These are phyloP conservation scores for Aurelia sp. DNA, from an alignment of 30 jellyfish, hydroid and myxozoan species.

Conservation along the genomic window DNA sequence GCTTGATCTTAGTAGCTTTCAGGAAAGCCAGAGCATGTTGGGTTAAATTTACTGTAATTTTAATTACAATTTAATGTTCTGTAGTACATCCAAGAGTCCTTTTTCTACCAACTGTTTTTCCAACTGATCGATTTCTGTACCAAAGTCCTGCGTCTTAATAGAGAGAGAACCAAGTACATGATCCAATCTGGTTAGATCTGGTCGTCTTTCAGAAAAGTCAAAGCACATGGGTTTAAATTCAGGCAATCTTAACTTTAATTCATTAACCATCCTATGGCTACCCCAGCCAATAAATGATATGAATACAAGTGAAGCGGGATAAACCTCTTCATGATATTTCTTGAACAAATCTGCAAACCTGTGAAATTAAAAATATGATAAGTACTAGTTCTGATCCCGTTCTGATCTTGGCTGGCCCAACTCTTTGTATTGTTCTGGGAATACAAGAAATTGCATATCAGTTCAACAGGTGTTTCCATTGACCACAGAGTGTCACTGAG, in stretches of 20 bases:
- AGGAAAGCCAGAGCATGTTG: too few relatives aligned
- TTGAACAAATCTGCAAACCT: conserved; percentile 60
- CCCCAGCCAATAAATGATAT: conserved; percentile 20
- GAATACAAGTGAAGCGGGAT: conserved; percentile 60
- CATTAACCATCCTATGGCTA: conserved; percentile 4
- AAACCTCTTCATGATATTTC: conserved; percentile 57
- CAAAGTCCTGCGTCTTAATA: neutral
- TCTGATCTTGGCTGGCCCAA: neutral
- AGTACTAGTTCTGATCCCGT: neutral
- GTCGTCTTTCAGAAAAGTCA: conserved; percentile 37
- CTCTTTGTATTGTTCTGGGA: too few relatives aligned
- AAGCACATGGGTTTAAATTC: conserved; percentile 46
- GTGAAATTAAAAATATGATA: neutral
- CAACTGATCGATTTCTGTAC: conserved; percentile 5
- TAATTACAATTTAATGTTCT: neutral
- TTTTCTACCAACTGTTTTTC: conserved; percentile 29
- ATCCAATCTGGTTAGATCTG: conserved; percentile 70
- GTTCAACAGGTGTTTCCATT: too few relatives aligned
- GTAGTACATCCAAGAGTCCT: neutral
- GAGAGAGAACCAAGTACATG: conserved; percentile 30
- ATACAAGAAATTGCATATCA: too few relatives aligned
- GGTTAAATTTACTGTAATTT: neutral
- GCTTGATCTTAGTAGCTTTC: too few relatives aligned
- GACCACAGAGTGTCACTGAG: too few relatives aligned
- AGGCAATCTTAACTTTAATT: conserved; percentile 8